These are phyloP conservation scores for Pristionchus maxplancki DNA, from an alignment of 2,888 invertebrate genomes.

Conservation along the genomic window DNA sequence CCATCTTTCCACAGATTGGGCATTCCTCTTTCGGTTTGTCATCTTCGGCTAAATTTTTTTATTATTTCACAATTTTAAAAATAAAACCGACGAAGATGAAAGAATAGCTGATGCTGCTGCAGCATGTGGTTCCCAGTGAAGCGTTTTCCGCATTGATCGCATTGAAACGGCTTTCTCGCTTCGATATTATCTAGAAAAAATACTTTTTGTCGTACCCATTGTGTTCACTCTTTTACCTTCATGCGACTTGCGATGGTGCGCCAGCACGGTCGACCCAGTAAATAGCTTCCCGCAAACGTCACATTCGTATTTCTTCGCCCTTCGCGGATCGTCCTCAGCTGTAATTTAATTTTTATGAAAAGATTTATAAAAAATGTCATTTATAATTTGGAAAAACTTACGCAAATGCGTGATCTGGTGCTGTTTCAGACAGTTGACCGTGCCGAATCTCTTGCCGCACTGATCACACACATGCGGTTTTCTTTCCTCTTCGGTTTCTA, in stretches of 20 bases:
- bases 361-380: background rate
- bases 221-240: background rate
- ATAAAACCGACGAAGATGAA: background rate
- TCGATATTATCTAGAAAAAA: background rate
- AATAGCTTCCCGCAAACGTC: background rate
- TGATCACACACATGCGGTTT: background rate
- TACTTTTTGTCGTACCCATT: background rate
- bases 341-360: background rate
- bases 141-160: background rate
- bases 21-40: background rate
- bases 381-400: background rate
- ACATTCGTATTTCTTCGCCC: background rate
- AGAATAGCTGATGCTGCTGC: background rate
- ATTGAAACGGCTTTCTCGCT: background rate
- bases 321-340: background rate
- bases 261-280: background rate
- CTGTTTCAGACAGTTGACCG: background rate
- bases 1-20: background rate
- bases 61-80: background rate
- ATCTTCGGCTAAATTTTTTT: background rate
- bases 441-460: background rate
- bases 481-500: background rate
- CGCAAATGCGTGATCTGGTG: background rate
- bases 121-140: background rate
- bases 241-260: background rate